These are phyloP conservation scores for Argyresthia albistria DNA, from an alignment of 2,888 invertebrate genomes.

Conservation along the genomic window DNA sequence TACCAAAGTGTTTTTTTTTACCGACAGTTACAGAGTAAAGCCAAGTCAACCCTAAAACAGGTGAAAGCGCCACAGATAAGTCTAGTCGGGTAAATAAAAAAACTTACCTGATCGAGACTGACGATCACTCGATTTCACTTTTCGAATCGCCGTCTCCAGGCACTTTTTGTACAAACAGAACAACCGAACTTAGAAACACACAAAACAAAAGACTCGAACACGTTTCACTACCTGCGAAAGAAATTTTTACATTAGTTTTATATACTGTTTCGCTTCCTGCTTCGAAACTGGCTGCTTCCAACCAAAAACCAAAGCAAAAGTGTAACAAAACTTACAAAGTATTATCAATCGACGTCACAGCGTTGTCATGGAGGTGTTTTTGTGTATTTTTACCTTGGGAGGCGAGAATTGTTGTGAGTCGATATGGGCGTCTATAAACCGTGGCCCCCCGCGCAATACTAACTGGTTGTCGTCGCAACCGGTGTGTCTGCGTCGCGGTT, in stretches of 20 bases:
- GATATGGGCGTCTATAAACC: too few relatives aligned
- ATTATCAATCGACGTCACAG: neutral
- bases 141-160: constrained; percentile 21
- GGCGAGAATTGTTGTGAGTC: neutral
- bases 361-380: constrained; percentile 6
- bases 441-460: too few relatives aligned
- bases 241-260: constrained; percentile 40
- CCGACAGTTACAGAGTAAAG: neutral
- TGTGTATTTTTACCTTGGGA: constrained; percentile 3
- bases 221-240: constrained; percentile 35
- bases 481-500: too few relatives aligned
- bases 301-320: constrained; percentile 7
- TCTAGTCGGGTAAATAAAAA: constrained; percentile 14
- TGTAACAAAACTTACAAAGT: constrained; percentile 1
- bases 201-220: constrained; percentile 27
- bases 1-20: too few relatives aligned
- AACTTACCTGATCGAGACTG: constrained; percentile 35
- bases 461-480: too few relatives aligned
- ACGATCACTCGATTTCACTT: constrained; percentile 33
- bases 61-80: constrained; percentile 25
- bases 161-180: constrained; percentile 25
- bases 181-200: constrained; percentile 26
- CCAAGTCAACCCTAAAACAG: constrained; percentile 25
- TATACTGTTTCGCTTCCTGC: constrained; percentile 52
- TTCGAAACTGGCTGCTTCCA: constrained; percentile 11